These are phyloP conservation scores for Caenorhabditis virilis DNA, from an alignment of 2,888 invertebrate genomes.

Conservation along the genomic window DNA sequence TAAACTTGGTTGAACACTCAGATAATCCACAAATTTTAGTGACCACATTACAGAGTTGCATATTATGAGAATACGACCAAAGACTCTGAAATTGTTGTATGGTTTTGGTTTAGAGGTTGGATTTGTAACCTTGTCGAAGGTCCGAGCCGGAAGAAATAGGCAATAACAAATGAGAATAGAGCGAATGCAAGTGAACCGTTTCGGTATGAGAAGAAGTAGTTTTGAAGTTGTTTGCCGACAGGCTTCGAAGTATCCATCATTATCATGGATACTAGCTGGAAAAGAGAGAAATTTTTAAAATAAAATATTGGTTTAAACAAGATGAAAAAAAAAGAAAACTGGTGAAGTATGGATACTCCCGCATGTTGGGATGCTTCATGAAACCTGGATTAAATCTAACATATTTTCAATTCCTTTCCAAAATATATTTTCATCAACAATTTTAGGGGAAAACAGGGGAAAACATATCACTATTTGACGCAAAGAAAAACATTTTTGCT, in stretches of 20 bases:
- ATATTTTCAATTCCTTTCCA: neutral
- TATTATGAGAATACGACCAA: constrained; percentile 83
- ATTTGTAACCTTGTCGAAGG: constrained; percentile 71
- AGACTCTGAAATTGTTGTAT: constrained; percentile 21
- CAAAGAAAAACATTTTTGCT: too few species aligned
- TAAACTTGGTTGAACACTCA: constrained; percentile 91
- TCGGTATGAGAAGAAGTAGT: constrained; percentile 62
- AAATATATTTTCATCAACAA: too few species aligned
- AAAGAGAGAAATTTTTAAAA: too few species aligned
- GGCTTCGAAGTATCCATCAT: constrained; percentile 69
- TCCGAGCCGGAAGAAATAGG: constrained; percentile 69
- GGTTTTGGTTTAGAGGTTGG: neutral
- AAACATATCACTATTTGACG: too few species aligned
- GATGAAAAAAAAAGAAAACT: too few species aligned
- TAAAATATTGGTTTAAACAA: too few species aligned
- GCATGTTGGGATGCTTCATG: too few species aligned
- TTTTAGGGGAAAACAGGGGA: too few species aligned
- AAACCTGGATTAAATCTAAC: constrained; percentile 12
- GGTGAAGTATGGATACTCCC: too few species aligned
- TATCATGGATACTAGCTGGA: constrained; percentile 37
- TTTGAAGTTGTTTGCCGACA: constrained; percentile 69
- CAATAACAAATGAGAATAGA: constrained; percentile 76
- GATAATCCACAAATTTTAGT: constrained; percentile 84
- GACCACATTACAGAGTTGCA: constrained; percentile 72
- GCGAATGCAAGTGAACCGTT: constrained; percentile 72